Evolutionary conservation across 1,140 invertebrate species (phyloP).

Genomic region (Pomacea maculata): DNA sequence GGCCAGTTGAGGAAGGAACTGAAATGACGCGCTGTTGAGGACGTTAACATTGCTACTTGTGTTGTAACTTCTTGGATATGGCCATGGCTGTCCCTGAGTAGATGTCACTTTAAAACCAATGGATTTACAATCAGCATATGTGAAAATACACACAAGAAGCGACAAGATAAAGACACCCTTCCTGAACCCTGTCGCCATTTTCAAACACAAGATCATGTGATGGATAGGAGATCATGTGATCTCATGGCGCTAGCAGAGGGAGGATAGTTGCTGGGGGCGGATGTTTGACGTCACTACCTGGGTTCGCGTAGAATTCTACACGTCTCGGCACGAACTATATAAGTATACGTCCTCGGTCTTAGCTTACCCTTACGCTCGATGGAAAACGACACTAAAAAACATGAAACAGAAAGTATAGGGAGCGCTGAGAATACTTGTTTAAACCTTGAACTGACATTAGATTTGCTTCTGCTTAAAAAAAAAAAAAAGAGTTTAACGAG

Average conservation of each 20-base stretch:
- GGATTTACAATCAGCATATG: not conserved
- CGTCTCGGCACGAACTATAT: no score
- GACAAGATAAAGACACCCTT: not conserved
- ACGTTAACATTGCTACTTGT: constrained; percentile 25
- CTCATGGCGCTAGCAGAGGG: not conserved
- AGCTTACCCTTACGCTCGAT: no score
- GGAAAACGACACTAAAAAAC: no score
- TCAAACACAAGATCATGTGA: not conserved
- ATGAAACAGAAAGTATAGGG: no score
- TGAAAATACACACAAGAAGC: not conserved
- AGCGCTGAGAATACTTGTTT: no score
- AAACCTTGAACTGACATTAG: no score
- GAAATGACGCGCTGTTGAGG: constrained; percentile 43
- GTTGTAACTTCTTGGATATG: constrained; percentile 44
- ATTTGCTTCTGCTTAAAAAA: no score
- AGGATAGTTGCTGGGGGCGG: no score
- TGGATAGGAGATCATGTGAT: not conserved
- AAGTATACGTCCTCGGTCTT: no score
- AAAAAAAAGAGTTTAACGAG: no score
- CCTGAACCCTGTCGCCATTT: not conserved
- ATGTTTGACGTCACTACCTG: no score
- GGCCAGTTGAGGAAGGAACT: constrained; percentile 31
- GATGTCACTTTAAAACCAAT: not conserved
- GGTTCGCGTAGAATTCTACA: no score
- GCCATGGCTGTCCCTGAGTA: constrained; percentile 48